A percentile compares a stretch with the other conserved stretches of the same genome.
phyloP scores from a whole-genome alignment of 2,888 invertebrate species.

The Nomada ruficornis region DNA sequence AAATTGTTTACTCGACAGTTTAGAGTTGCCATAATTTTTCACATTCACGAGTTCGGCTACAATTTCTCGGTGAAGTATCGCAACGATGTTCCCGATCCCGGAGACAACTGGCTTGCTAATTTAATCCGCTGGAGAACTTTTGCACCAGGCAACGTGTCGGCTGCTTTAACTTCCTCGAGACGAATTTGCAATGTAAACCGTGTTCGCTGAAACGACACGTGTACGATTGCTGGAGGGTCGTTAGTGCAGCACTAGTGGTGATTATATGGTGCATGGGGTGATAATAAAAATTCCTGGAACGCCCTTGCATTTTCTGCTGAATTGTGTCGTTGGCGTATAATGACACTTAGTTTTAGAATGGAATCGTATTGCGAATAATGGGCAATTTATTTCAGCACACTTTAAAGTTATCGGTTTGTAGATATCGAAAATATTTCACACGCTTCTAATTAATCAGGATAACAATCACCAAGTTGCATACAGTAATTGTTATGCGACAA shows the following conservation, averaged over 20 bases:
- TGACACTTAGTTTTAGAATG: too few relatives aligned
- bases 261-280: slow-evolving; percentile 4
- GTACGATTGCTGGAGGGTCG: slow-evolving; percentile 60
- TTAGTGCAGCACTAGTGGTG: slow-evolving; percentile 13
- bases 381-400: too few relatives aligned
- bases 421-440: too few relatives aligned
- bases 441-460: too few relatives aligned
- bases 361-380: too few relatives aligned
- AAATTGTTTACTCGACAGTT: neutral
- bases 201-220: slow-evolving; percentile 70
- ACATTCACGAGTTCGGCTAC: neutral
- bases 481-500: too few relatives aligned
- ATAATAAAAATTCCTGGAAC: slow-evolving; percentile 13
- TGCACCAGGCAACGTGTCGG: slow-evolving; percentile 66
- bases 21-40: neutral
- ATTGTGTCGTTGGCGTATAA: too few relatives aligned
- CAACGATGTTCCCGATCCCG: slow-evolving; percentile 48
- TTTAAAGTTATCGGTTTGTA: too few relatives aligned
- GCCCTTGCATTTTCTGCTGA: neutral
- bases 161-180: slow-evolving; percentile 71
- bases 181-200: slow-evolving; percentile 82
- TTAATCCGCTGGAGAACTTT: slow-evolving; percentile 79
- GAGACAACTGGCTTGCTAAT: slow-evolving; percentile 73
- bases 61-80: slow-evolving; percentile 17
- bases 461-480: too few relatives aligned